A percentile compares a stretch with the other conserved stretches of the same genome.
Conservation (phyloP, 1,140 invertebrate genomes). For the Halictus rubicundus region DNA sequence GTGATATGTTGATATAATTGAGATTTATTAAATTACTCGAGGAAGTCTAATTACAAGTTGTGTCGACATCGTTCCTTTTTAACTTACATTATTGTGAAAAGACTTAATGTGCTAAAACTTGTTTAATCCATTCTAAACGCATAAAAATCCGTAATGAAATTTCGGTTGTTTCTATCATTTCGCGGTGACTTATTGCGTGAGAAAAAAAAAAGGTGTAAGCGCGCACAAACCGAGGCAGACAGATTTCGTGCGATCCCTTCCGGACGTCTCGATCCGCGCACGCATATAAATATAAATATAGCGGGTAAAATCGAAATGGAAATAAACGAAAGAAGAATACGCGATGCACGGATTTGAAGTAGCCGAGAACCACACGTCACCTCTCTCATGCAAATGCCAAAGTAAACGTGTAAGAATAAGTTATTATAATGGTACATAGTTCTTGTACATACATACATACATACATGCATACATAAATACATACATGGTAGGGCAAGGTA, state of each 20-base stretch:
- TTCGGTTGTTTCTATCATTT: too few species aligned
- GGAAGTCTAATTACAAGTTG: too few species aligned
- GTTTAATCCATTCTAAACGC: too few species aligned
- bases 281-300: slow-evolving; percentile 42
- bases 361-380: slow-evolving; percentile 48
- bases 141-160: too few species aligned
- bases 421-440: slow-evolving; percentile 31
- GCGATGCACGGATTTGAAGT: slow-evolving; percentile 67
- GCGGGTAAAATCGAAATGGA: not conserved
- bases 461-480: slow-evolving; percentile 53
- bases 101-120: too few species aligned
- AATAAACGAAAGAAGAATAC: slow-evolving; percentile 10
- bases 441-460: slow-evolving; percentile 64
- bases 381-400: slow-evolving; percentile 59
- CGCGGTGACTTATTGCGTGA: not conserved
- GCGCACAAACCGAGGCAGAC: not conserved
- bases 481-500: slow-evolving; percentile 68
- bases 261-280: not conserved
- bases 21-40: too few species aligned
- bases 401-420: slow-evolving; percentile 59
- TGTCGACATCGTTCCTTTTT: too few species aligned
- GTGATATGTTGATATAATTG: too few species aligned
- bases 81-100: too few species aligned
- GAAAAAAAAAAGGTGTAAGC: not conserved
- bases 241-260: not conserved